Percentiles rank a stretch among this genome's conserved stretches.
Evolutionary conservation across 2,888 invertebrate genomes (phyloP).

Genomic region (Pammene fasciana): DNA sequence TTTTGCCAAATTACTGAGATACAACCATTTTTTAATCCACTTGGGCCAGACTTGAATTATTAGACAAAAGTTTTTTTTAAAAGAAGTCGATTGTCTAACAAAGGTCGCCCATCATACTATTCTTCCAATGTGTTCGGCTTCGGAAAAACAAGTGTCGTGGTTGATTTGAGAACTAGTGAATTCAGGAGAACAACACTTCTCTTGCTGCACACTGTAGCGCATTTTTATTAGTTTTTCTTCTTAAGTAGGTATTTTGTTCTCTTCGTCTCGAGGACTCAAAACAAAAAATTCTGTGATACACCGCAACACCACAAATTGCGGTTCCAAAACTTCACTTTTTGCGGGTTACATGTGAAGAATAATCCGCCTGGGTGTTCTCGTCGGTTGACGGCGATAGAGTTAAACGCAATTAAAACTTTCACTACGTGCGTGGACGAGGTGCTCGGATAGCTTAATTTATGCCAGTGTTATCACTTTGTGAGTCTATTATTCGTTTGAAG

Average conservation of each 20-base stretch:
- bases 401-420: slow-evolving; percentile 83
- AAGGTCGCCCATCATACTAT: too few species aligned
- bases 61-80: too few species aligned
- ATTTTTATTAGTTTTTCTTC: too few species aligned
- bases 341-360: slow-evolving; percentile 49
- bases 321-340: slow-evolving; percentile 14
- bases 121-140: too few species aligned
- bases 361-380: slow-evolving; percentile 68
- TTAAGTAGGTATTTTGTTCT: too few species aligned
- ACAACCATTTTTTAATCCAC: neutral
- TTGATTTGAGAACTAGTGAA: too few species aligned
- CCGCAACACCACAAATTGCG: slow-evolving; percentile 5
- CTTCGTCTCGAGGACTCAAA: too few species aligned
- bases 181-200: too few species aligned
- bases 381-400: slow-evolving; percentile 78
- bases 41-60: neutral
- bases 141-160: too few species aligned
- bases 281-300: neutral
- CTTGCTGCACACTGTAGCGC: too few species aligned
- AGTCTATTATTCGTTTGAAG: slow-evolving; percentile 79
- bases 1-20: neutral
- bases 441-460: slow-evolving; percentile 78
- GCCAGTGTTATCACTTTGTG: slow-evolving; percentile 77
- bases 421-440: slow-evolving; percentile 81
- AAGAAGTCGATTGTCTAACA: too few species aligned